These are phyloP conservation scores for Helostoma temminkii DNA, from an alignment of 2,797 vertebrate species.

Conservation along the genomic window DNA sequence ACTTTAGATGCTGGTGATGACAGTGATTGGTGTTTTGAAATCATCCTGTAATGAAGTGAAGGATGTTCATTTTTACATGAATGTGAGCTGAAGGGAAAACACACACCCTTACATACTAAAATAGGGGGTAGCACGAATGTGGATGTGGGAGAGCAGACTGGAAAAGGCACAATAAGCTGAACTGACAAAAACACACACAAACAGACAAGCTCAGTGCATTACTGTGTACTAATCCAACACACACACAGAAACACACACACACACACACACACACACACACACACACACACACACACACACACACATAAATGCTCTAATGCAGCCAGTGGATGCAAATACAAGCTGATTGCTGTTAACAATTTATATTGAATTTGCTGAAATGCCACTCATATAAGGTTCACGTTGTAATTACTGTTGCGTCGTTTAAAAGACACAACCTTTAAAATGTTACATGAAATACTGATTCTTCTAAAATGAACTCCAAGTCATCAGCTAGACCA, in stretches of 20 bases:
- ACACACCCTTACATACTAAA: conserved; percentile 21
- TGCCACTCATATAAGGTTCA: conserved; percentile 52
- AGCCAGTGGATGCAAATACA: conserved; percentile 21
- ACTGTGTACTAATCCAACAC: conserved; percentile 22
- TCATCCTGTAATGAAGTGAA: conserved; percentile 27
- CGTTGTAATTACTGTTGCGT: conserved; percentile 57
- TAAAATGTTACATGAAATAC: conserved; percentile 50
- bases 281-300: too few species aligned
- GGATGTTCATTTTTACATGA: conserved; percentile 15
- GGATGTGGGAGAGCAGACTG: conserved; percentile 49
- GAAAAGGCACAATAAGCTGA: conserved; percentile 40
- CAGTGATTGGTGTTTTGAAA: conserved; percentile 28
- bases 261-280: conserved; percentile 18
- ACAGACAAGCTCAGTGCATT: conserved; percentile 65
- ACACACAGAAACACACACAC: conserved; percentile 24
- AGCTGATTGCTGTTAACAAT: conserved; percentile 36
- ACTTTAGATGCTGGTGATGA: conserved; percentile 25
- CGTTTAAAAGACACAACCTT: conserved; percentile 64
- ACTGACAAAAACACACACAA: conserved; percentile 61
- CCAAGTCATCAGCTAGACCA: conserved; percentile 63
- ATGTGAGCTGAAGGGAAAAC: conserved; percentile 23
- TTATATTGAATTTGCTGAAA: conserved; percentile 60
- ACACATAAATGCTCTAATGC: conserved; percentile 2
- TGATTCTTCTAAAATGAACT: conserved; percentile 59
- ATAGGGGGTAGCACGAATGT: conserved; percentile 20